Evolutionary conservation across 2,113 vertebrate genomes (phyloP), one percentile per base, ranked within the genome.

Genomic region (Brachypteracias leptosomus): DNA sequence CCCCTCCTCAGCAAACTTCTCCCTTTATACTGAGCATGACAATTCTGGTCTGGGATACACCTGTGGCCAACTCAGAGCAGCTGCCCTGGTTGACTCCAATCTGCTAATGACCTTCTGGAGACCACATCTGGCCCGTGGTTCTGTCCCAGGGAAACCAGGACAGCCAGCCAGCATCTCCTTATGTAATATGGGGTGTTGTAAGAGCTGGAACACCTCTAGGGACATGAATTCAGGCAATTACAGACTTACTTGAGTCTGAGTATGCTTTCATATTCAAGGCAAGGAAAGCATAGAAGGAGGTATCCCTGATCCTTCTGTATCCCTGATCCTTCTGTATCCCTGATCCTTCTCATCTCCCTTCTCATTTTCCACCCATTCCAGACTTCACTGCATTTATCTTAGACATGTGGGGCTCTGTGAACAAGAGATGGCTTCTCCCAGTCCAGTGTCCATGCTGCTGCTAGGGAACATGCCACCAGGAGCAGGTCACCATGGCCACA

Each of bases 121-220:
- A 57, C 55, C 18, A n/a, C 4, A 19, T 31, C 31, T n/a, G 19
- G 18, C 55, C 18, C 11, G 21, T 57, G 55, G 55, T 57, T 57
- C 55, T 57, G 55, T 57, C 31, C 55, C 31, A 57, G 31, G 33
- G 31, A 57, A 57, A 57, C 31, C 31, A 57, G 55, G 31, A 33
- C 55, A n/a, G 29, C 18, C 35, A 70, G 59, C 58, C 71, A 61
- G 33, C 18, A 65, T 36, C 52, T 85, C 29, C 38, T 91, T 81
- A 89, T 81, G 63, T 58, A 94, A 84, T 12, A 28, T 1, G 16
- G 25, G 42, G 10, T 95, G 93, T 91, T 63, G 91, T 59, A 94
- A 94, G 89, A 96, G 33, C 61, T 96, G 91, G 93, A 91, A 85
- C 72, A 62, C 10, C 57, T 81, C 31, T 80, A 85, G 47, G 6